Percentiles rank a stretch among this genome's conserved stretches.
These are phyloP conservation scores for Ophion ventricosus DNA, from an alignment of 2,888 invertebrate species.

Conservation along the genomic window DNA sequence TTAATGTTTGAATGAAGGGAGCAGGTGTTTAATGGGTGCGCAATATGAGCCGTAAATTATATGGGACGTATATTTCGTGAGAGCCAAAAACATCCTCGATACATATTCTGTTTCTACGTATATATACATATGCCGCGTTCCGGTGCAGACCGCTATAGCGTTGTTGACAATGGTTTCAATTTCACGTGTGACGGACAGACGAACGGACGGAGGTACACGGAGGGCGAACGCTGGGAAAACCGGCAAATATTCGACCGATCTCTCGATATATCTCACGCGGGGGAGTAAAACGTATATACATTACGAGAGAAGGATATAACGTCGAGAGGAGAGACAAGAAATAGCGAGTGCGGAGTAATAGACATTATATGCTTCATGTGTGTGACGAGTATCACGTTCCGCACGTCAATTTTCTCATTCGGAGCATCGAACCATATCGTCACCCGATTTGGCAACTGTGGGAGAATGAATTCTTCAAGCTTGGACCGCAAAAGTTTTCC, in stretches of 20 bases:
- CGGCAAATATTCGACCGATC: constrained; percentile 68
- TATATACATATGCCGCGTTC: neutral
- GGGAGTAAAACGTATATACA: constrained; percentile 69
- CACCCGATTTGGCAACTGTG: neutral
- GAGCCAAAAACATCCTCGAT: neutral
- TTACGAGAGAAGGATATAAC: constrained; percentile 14
- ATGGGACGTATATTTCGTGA: constrained; percentile 1
- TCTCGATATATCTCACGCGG: constrained; percentile 69
- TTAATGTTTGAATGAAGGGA: too few species aligned
- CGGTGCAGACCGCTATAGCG: constrained; percentile 47
- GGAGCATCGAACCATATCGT: constrained; percentile 7
- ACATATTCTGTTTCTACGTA: neutral
- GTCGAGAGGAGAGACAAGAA: constrained; percentile 27
- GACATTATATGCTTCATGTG: constrained; percentile 72
- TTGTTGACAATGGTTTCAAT: constrained; percentile 76
- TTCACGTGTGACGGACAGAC: constrained; percentile 70
- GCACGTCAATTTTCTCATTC: constrained; percentile 69
- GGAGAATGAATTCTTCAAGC: neutral
- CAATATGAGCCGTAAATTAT: constrained; percentile 8
- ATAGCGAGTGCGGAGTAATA: constrained; percentile 75
- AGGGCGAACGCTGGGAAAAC: constrained; percentile 78
- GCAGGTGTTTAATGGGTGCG: neutral
- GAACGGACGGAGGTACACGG: constrained; percentile 31
- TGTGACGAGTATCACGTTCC: constrained; percentile 76
- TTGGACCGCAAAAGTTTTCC: too few species aligned